Percentiles rank a stretch among this genome's conserved stretches.
Conservation (phyloP, 2,797 vertebrate species). For the Scleropages formosus region DNA sequence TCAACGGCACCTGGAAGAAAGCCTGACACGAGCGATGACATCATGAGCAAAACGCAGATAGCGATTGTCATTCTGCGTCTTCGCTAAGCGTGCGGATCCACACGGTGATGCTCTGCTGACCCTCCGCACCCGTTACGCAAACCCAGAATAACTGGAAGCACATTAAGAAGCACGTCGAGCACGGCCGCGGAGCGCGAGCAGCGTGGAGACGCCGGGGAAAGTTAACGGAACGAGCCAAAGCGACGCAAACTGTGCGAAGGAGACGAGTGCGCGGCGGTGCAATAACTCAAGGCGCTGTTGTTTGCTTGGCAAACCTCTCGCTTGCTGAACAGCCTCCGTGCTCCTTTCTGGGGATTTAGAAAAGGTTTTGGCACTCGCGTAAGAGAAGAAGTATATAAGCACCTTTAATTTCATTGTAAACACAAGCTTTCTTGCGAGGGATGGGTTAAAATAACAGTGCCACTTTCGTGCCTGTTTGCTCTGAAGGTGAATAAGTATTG, state of each 20-base stretch:
- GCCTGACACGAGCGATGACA: conserved; percentile 54
- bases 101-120: conserved; percentile 69
- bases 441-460: conserved; percentile 56
- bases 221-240: conserved; percentile 44
- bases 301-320: neutral
- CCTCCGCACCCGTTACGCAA: conserved; percentile 74
- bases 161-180: conserved; percentile 73
- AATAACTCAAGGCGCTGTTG: conserved; percentile 41
- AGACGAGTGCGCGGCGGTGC: conserved; percentile 57
- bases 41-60: conserved; percentile 46
- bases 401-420: conserved; percentile 70
- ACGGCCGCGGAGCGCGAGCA: conserved; percentile 61
- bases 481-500: conserved; percentile 74
- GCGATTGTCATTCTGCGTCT: conserved; percentile 59
- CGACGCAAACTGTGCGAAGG: conserved; percentile 45
- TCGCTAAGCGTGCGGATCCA: conserved; percentile 60
- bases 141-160: conserved; percentile 69
- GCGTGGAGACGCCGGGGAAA: conserved; percentile 58
- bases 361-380: too few relatives aligned
- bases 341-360: neutral
- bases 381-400: too few relatives aligned
- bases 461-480: conserved; percentile 67
- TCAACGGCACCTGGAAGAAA: conserved; percentile 41
- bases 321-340: neutral
- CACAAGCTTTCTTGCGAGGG: conserved; percentile 70